Percentiles rank a stretch among this genome's conserved stretches.
These are phyloP conservation scores for Philhelius pedissequus DNA, from an alignment of 2,888 invertebrate species.

Conservation along the genomic window DNA sequence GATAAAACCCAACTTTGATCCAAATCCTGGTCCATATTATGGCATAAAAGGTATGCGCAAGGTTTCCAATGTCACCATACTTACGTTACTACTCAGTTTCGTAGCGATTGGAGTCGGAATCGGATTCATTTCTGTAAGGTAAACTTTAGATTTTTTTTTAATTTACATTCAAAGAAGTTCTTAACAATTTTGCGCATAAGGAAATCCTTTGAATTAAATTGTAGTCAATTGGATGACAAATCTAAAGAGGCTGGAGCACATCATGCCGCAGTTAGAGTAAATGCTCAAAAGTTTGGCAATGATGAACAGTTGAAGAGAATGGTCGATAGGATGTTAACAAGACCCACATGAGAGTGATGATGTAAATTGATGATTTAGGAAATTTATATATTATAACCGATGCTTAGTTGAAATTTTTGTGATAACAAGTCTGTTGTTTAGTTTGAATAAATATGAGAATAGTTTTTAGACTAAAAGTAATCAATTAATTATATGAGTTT, in stretches of 20 bases:
- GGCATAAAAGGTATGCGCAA: constrained; percentile 82
- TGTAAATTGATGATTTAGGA: background rate
- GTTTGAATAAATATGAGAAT: constrained; percentile 21
- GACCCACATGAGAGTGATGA: background rate
- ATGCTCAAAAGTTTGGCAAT: constrained; percentile 81
- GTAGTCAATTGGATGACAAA: constrained; percentile 79
- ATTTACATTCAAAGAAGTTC: background rate
- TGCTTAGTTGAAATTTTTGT: background rate
- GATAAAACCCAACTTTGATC: constrained; percentile 71
- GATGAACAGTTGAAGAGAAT: constrained; percentile 79
- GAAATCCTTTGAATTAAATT: constrained; percentile 80
- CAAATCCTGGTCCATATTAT: constrained; percentile 81
- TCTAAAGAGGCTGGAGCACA: constrained; percentile 80
- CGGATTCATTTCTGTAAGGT: constrained; percentile 83
- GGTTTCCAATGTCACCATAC: constrained; percentile 83
- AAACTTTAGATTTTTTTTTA: constrained; percentile 64
- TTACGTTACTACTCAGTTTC: constrained; percentile 81
- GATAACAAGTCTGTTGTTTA: background rate
- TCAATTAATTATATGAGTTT: background rate
- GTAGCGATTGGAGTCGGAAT: constrained; percentile 82
- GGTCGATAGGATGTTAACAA: constrained; percentile 71
- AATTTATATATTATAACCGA: background rate
- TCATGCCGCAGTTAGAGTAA: constrained; percentile 80
- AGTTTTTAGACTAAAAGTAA: background rate
- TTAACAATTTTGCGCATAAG: constrained; percentile 74